A percentile compares a stretch with the other conserved stretches of the same genome.
phyloP scores from a whole-genome alignment of 2,113 vertebrate genomes.

The Otolemur garnettii region DNA sequence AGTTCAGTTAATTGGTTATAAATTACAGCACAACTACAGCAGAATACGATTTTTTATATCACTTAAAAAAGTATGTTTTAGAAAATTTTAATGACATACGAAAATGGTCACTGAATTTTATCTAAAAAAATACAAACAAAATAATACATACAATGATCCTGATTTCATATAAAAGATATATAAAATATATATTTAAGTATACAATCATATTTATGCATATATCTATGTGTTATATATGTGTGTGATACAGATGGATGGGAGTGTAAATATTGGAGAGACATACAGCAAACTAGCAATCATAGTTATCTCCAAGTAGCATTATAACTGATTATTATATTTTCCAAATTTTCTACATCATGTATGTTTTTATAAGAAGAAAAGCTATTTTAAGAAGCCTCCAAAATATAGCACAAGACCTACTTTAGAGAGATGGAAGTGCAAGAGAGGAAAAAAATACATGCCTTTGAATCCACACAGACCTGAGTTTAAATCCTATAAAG shows the following conservation, averaged over 20 bases:
- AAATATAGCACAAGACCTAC: constrained; percentile 36
- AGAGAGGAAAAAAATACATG: background rate
- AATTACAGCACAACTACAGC: background rate
- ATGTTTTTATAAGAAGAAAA: constrained; percentile 21
- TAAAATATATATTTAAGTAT: constrained; percentile 15
- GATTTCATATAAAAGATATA: constrained; percentile 45
- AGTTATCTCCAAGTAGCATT: background rate
- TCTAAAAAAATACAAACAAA: background rate
- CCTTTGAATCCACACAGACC: background rate
- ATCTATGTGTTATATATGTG: background rate
- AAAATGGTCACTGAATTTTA: constrained; percentile 29
- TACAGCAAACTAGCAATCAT: background rate
- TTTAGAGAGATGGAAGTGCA: background rate
- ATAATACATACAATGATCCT: background rate
- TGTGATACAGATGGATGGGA: background rate
- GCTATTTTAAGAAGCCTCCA: constrained; percentile 32
- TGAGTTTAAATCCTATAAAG: background rate
- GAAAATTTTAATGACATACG: background rate
- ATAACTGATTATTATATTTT: background rate
- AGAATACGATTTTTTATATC: background rate
- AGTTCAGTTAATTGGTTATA: background rate
- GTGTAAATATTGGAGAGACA: background rate
- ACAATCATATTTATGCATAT: background rate
- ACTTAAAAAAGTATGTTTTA: constrained; percentile 26
- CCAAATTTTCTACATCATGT: constrained; percentile 1